These are phyloP conservation scores for Cryptophagus acutangulus DNA, from an alignment of 2,888 invertebrate genomes.

Conservation along the genomic window DNA sequence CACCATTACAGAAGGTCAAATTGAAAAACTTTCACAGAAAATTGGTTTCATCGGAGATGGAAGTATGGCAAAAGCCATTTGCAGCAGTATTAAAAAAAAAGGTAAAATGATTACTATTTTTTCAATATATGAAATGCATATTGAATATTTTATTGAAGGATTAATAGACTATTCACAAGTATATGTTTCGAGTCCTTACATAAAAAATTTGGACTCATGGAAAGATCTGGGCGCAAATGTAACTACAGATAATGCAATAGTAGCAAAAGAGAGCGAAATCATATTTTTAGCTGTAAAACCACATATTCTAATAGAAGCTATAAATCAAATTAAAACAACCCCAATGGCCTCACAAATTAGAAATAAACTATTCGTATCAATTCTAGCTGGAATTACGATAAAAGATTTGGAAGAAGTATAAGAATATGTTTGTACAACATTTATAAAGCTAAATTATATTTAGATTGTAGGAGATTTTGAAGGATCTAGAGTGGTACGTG, in stretches of 20 bases:
- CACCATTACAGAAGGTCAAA: too few relatives aligned
- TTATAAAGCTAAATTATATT: conserved; percentile 12
- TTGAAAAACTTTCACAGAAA: conserved; percentile 43
- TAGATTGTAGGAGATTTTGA: conserved; percentile 33
- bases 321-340: conserved; percentile 44
- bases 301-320: conserved; percentile 60
- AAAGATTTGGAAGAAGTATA: conserved; percentile 58
- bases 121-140: neutral
- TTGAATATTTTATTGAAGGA: conserved; percentile 47
- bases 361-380: conserved; percentile 70
- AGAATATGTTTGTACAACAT: neutral
- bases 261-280: conserved; percentile 62
- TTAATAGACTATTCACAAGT: conserved; percentile 60
- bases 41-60: conserved; percentile 87
- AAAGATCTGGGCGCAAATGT: conserved; percentile 56
- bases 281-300: conserved; percentile 88
- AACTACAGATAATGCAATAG: conserved; percentile 61
- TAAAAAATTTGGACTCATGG: conserved; percentile 64
- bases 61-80: conserved; percentile 84
- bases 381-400: conserved; percentile 73
- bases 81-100: conserved; percentile 64
- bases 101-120: conserved; percentile 55
- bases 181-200: conserved; percentile 68
- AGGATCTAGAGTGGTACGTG: conserved; percentile 57
- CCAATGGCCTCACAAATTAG: conserved; percentile 33